Conservation (phyloP, 2,113 vertebrate genomes). For the Lates calcarifer region DNA sequence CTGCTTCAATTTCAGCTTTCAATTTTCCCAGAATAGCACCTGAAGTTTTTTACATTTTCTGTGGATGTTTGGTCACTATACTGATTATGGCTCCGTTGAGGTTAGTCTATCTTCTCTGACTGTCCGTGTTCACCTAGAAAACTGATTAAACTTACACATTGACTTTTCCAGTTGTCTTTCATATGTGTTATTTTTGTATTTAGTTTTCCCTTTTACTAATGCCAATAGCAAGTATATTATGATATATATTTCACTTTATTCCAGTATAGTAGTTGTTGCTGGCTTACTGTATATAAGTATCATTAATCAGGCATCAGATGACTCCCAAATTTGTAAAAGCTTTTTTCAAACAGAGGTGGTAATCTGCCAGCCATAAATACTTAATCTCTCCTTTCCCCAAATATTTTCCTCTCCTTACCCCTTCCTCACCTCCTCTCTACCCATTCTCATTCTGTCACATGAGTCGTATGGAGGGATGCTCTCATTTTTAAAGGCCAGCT, state of each 20-base stretch:
- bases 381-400: not conserved
- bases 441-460: conserved; percentile 3
- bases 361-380: not conserved
- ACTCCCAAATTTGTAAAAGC: not conserved
- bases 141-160: not conserved
- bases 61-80: not conserved
- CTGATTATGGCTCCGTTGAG: not conserved
- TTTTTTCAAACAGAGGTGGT: not conserved
- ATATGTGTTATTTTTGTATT: not conserved
- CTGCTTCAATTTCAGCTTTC: not conserved
- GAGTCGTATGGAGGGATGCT: not conserved
- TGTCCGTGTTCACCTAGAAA: not conserved
- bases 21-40: not conserved
- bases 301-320: conserved; percentile 1
- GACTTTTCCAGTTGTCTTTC: not conserved
- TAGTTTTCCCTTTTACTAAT: not conserved
- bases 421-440: not conserved
- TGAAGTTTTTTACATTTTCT: not conserved
- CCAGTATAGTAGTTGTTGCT: not conserved
- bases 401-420: not conserved
- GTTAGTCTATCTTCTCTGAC: not conserved
- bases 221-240: not conserved
- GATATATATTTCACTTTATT: conserved; percentile 8
- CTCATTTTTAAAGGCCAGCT: conserved; percentile 47
- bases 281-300: not conserved